These are phyloP conservation scores for Mohoua ochrocephala DNA, from an alignment of 2,113 vertebrate species.

Conservation along the genomic window DNA sequence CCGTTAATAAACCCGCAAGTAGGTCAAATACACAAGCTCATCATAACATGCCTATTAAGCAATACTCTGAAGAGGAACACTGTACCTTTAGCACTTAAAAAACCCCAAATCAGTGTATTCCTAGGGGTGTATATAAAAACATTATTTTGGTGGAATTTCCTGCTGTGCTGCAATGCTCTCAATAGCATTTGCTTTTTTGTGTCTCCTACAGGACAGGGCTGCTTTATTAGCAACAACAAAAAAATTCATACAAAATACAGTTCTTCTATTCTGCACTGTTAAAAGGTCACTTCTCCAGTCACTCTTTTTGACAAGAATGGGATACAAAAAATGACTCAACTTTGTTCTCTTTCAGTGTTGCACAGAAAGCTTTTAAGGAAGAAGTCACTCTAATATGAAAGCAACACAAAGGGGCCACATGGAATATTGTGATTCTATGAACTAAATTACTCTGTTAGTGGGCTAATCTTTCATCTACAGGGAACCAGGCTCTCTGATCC, in stretches of 20 bases:
- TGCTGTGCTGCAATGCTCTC: not conserved
- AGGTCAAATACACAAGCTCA: not conserved
- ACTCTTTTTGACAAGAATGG: not conserved
- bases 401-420: not conserved
- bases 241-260: not conserved
- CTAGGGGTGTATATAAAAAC: not conserved
- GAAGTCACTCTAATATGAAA: not conserved
- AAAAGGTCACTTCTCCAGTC: not conserved
- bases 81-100: not conserved
- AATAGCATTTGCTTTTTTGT: not conserved
- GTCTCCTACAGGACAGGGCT: not conserved
- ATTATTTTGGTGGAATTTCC: not conserved
- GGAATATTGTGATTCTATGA: not conserved
- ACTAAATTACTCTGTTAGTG: not conserved
- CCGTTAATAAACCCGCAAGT: not conserved
- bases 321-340: not conserved
- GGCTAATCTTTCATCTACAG: not conserved
- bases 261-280: not conserved
- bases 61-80: not conserved
- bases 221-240: not conserved
- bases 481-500: not conserved
- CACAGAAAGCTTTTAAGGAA: not conserved
- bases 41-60: not conserved
- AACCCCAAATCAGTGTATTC: fast-evolving
- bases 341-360: not conserved